Base-by-base conservation (phyloP, 2,113 vertebrate genomes). In the Indicator indicator region DNA sequence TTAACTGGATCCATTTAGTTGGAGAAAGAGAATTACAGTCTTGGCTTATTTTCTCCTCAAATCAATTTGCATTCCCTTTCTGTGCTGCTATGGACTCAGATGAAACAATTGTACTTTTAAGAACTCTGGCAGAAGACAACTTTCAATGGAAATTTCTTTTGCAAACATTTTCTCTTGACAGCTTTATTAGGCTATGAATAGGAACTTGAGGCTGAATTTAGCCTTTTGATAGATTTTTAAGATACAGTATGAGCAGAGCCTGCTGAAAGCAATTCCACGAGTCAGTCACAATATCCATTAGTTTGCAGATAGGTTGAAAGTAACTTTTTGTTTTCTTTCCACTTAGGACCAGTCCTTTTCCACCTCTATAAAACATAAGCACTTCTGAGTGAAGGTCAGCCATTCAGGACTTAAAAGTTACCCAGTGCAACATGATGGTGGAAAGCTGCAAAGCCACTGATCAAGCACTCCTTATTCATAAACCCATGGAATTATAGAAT, bases 91-190 rank as follows among this genome's bases (percentile, higher is more conserved):
- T 15, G 58, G 82, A 27, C 93, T 79, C 6, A 60, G 87, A 88
- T 78, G 87, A 94, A 95, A 93, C 78, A 73, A 94, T 86, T 70
- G 89, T 62, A 83, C 85, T 92, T 84, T 86, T 54, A 95, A 89
- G 83, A 32, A 33, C 58, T 86, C 81, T 92, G 93, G 75, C 90
- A 90, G 83, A 76, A 94, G 95, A 93, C 81, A 33, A 75, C 58
- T 95, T 95, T 76, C 86, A 38, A 2, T 52, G 89, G 91, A 80
- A 95, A 94, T 92, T 87, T 90, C 93, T 89, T 86, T 26, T 9
- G 69, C 90, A 94, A 88, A 64, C 88, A 32, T 94, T 96, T 93
- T 91, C 38, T 78, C 54, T 86, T 88, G 95, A 96, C 93, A 96
- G 86, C 76, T 97, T 95, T 94, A 96, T 96, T 93, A 91, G 89